Evolutionary conservation across 2,888 invertebrate genomes (phyloP), one percentile per base, ranked within the genome.

Genomic region (Tiphia femorata): DNA sequence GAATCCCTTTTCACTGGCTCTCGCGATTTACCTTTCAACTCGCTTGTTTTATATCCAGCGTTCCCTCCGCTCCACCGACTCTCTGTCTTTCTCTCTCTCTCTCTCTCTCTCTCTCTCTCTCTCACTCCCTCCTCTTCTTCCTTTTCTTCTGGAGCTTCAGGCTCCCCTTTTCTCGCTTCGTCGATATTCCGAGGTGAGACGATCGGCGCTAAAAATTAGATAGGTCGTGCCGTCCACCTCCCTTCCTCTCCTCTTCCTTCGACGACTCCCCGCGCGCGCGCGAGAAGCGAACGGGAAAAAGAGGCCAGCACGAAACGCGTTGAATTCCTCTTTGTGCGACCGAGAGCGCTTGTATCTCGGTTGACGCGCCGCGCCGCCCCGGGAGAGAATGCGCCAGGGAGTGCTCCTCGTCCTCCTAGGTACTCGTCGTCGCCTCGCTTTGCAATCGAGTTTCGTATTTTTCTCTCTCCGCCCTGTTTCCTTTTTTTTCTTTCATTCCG

Each of bases 21-120:
- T 70, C 60, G 69, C 76, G 75, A 79, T 77, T 80, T 79, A 75
- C 75, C 75, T 79, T 78, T 76, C 76, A 74, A 76, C 76, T 77
- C 73, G 70, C 69, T 75, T 75, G 75, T 78, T 79, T 78, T 69
- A 75, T 73, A 76, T 70, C 71, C 59, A 59, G 50, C 48, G 56
- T 51, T 30, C 50, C 51, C 62, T 50, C 17, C 29, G 30, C 46
- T 46, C 41, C 44, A 12, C 20, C 10, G 2, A 30, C 30, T 30
- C 17, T 25, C 27, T 27, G 19, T 12, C 19, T 16, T n/a, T 2
- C 43, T 27, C n/a, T 29, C 23, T 17, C 16, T 16, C 23, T 1
- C 10, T 38, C 19, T 7, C 17, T 2, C 16, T 25, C 8, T 25
- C 37, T 16, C 14, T 7, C 19, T 19, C 17, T 6, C 33, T 7